Percentiles rank a stretch among this genome's conserved stretches.
Conservation (phyloP, 2,888 invertebrate genomes). For the Andrena bucephala region DNA sequence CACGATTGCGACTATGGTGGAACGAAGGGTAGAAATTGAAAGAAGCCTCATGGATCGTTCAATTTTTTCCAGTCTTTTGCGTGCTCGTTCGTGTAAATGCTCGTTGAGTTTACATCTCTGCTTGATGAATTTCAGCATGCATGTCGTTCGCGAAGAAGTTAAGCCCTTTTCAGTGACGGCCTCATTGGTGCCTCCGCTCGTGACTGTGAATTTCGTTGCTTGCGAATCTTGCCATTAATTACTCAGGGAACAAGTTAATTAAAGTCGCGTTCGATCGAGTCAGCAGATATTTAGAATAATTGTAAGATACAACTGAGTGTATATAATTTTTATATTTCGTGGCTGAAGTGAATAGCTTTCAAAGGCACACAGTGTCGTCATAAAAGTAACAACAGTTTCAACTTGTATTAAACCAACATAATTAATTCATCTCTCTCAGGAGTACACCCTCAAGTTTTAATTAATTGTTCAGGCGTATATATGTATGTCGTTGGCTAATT, state of each 20-base stretch:
- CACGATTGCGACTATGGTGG: constrained; percentile 35
- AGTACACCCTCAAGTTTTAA: not conserved
- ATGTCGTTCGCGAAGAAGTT: not conserved
- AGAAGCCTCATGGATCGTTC: constrained; percentile 18
- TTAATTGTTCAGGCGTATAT: not conserved
- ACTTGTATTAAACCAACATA: too few species aligned
- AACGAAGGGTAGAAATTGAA: constrained; percentile 41
- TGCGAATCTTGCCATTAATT: not conserved
- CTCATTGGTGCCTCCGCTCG: not conserved
- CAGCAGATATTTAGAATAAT: too few species aligned
- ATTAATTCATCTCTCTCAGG: too few species aligned
- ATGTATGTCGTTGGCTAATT: not conserved
- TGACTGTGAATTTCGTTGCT: too few species aligned
- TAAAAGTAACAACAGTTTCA: too few species aligned
- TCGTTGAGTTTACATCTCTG: constrained; percentile 7
- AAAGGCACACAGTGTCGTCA: too few species aligned
- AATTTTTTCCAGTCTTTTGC: constrained; percentile 12
- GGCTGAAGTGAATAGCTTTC: too few species aligned
- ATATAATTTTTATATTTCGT: too few species aligned
- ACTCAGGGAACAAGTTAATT: not conserved
- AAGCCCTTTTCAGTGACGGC: not conserved
- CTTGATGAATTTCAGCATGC: not conserved
- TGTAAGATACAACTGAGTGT: too few species aligned
- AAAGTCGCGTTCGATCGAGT: not conserved
- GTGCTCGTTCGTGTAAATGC: not conserved